A percentile compares a stretch with the other conserved stretches of the same genome.
phyloP scores from a whole-genome alignment of 2,888 invertebrate species.

The Alloplasta piceator region DNA sequence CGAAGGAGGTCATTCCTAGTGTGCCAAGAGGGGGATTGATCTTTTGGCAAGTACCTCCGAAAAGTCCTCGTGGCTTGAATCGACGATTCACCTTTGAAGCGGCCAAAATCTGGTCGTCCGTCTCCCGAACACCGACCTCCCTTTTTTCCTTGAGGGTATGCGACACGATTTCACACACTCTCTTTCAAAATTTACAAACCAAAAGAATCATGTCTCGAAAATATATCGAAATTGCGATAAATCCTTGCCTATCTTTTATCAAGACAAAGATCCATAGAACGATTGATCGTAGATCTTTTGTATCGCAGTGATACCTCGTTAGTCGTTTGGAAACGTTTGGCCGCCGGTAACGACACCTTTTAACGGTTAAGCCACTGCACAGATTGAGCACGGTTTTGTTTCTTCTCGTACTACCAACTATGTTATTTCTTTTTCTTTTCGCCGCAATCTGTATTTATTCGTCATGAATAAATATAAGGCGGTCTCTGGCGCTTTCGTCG shows the following conservation, averaged over 20 bases:
- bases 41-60: slow-evolving; percentile 60
- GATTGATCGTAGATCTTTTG: slow-evolving; percentile 22
- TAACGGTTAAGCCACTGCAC: slow-evolving; percentile 51
- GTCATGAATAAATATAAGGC: slow-evolving; percentile 59
- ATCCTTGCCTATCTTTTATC: too few species aligned
- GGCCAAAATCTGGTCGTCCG: slow-evolving; percentile 53
- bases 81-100: slow-evolving; percentile 58
- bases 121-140: neutral
- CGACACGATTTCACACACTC: slow-evolving; percentile 24
- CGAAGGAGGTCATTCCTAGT: slow-evolving; percentile 57
- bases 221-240: neutral
- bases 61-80: slow-evolving; percentile 61
- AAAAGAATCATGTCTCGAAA: slow-evolving; percentile 4
- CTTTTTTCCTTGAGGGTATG: slow-evolving; percentile 42
- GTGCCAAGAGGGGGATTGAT: slow-evolving; percentile 61
- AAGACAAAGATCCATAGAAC: slow-evolving; percentile 2
- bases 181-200: slow-evolving; percentile 3
- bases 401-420: slow-evolving; percentile 22
- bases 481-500: slow-evolving; percentile 38
- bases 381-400: slow-evolving; percentile 49
- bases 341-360: slow-evolving; percentile 44
- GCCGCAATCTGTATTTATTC: slow-evolving; percentile 53
- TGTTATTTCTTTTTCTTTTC: slow-evolving; percentile 1
- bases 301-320: slow-evolving; percentile 14
- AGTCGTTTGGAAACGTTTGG: neutral